Percentiles rank a stretch among this genome's conserved stretches.
These are phyloP conservation scores for Lathronympha strigana DNA, from an alignment of 2,888 invertebrate species.

Conservation along the genomic window DNA sequence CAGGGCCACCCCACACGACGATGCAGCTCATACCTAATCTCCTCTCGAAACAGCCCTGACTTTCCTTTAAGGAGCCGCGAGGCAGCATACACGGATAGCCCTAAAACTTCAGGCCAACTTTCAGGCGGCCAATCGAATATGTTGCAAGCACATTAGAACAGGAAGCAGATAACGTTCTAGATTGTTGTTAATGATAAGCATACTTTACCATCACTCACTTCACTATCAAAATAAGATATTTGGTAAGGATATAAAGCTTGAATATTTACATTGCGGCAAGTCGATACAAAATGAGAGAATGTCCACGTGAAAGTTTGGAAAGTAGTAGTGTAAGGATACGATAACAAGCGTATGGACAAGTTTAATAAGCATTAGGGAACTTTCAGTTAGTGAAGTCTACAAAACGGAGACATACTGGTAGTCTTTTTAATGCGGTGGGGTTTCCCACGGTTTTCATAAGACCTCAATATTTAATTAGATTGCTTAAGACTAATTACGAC, in stretches of 20 bases:
- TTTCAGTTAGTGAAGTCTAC: slow-evolving; percentile 51
- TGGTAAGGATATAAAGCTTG: slow-evolving; percentile 31
- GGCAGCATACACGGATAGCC: neutral
- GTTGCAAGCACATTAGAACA: slow-evolving; percentile 7
- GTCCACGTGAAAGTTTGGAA: slow-evolving; percentile 54
- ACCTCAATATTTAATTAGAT: slow-evolving; percentile 30
- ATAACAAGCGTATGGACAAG: slow-evolving; percentile 59
- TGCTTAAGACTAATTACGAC: slow-evolving; percentile 10
- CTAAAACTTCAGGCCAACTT: slow-evolving; percentile 15
- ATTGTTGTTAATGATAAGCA: slow-evolving; percentile 14
- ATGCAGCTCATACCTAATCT: slow-evolving; percentile 62
- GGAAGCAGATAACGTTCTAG: slow-evolving; percentile 29
- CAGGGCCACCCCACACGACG: slow-evolving; percentile 78
- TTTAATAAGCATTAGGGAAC: slow-evolving; percentile 63
- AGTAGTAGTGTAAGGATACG: slow-evolving; percentile 57
- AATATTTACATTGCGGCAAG: slow-evolving; percentile 22
- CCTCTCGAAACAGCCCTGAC: slow-evolving; percentile 52
- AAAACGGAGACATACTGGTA: slow-evolving; percentile 58
- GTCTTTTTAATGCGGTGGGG: slow-evolving; percentile 37
- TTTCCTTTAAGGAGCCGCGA: slow-evolving; percentile 15
- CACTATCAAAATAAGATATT: slow-evolving; percentile 10
- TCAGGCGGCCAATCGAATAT: slow-evolving; percentile 17
- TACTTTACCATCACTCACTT: slow-evolving; percentile 13
- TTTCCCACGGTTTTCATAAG: slow-evolving; percentile 29
- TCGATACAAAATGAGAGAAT: slow-evolving; percentile 40